phyloP scores from a whole-genome alignment of 2,888 invertebrate genomes.

The Chrysodeixis includens region DNA sequence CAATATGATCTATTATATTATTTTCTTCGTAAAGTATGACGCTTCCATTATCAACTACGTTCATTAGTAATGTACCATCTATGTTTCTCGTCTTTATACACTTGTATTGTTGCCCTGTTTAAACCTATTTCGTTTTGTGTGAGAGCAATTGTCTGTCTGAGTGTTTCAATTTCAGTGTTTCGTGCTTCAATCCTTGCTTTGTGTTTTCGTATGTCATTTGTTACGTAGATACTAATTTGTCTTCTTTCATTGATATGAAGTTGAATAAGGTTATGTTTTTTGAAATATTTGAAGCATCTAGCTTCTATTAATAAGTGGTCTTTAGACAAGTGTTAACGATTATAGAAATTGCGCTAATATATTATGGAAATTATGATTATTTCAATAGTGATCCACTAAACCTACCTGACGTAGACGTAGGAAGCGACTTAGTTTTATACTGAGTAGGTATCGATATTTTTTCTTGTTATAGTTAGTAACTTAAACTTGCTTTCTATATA shows the following conservation, averaged over 20 bases:
- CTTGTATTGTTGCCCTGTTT: conserved; percentile 24
- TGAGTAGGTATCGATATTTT: no score
- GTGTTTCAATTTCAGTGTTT: conserved; percentile 25
- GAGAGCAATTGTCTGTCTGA: conserved; percentile 17
- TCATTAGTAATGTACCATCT: conserved; percentile 48
- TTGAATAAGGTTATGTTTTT: no score
- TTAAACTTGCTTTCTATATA: no score
- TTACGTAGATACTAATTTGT: not conserved
- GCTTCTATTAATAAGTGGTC: no score
- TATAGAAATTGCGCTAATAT: no score
- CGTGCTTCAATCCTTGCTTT: not conserved
- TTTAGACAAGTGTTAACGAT: no score
- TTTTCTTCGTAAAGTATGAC: conserved; percentile 55
- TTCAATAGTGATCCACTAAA: no score
- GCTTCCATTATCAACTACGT: conserved; percentile 52
- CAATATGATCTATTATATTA: conserved; percentile 60
- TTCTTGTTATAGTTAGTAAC: no score
- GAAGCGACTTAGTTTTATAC: no score
- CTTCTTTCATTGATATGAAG: not conserved
- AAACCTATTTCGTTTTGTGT: conserved; percentile 18
- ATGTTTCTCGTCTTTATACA: conserved; percentile 29
- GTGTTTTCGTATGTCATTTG: not conserved
- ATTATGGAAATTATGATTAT: no score
- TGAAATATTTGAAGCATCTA: no score
- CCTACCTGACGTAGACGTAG: no score